phyloP scores from a whole-genome alignment of 2,797 vertebrate genomes.

The Hapalemur alaotrensis region DNA sequence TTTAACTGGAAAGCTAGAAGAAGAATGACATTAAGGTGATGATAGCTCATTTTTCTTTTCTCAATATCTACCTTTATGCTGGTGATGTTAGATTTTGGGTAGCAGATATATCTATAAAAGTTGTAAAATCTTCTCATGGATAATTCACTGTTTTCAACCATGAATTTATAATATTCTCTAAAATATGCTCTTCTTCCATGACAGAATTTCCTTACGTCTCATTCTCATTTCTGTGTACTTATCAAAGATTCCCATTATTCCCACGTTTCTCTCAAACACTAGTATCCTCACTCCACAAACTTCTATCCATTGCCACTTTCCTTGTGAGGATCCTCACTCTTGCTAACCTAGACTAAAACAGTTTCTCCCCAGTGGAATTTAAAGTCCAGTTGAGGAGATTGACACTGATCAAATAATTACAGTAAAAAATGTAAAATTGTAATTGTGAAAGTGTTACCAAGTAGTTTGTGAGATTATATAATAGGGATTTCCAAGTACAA shows the following conservation, averaged over 20 bases:
- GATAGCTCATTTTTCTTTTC: background rate
- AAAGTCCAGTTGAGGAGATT: background rate
- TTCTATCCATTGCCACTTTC: background rate
- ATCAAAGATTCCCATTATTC: background rate
- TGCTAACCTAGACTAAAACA: background rate
- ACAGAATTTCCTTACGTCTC: background rate
- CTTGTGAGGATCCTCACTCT: background rate
- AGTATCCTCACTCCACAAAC: rapidly evolving
- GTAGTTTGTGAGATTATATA: background rate
- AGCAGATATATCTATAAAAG: background rate
- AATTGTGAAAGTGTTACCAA: background rate
- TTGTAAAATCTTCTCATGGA: background rate
- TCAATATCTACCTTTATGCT: background rate
- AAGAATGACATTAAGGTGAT: background rate
- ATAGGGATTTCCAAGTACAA: background rate
- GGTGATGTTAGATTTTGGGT: background rate
- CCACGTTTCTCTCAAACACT: background rate
- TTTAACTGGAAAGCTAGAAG: background rate
- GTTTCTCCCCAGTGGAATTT: background rate
- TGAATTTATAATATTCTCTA: background rate
- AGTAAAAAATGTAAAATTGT: background rate
- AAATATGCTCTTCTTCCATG: background rate
- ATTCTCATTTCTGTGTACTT: background rate
- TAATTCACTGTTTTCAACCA: background rate
- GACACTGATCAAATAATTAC: background rate